Base-by-base conservation (phyloP, 2,888 invertebrate genomes). In the Arrhopalites spinosus region DNA sequence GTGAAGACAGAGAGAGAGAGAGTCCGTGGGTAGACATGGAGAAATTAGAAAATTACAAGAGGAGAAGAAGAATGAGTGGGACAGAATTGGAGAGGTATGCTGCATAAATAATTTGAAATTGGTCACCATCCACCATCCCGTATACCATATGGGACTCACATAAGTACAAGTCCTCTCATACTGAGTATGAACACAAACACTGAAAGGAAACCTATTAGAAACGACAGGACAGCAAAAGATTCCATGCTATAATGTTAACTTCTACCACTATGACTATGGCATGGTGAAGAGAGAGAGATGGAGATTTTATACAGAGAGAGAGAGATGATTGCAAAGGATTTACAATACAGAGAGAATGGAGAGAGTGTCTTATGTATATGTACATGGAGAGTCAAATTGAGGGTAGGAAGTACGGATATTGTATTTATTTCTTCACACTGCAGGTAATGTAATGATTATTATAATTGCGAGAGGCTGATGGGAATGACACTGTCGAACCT, bases 71-170 rank as follows among this genome's bases (percentile, higher is more conserved):
- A 15, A 25, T 1, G 59, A 59, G 25, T 27, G 59, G 59, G 36
- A 36, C 36, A 20, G 25, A 47, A 47, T n/a, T 47, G 68, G 45
- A 29, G 68, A 47, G 27, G 47, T 17, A 25, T n/a, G 50, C 50
- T 71, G 71, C 71, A 71, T 59, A 71, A 53, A 71, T 71, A 71
- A 71, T 71, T 23, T 23, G 5, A 43, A 71, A 59, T 71, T 71
- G 70, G 71, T 71, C 59, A 71, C 71, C 59, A 71, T n/a, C n/a
- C n/a, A 15, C 27, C 47, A 36, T 36, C n/a, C n/a, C 11, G 36
- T 36, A 36, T 3, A 36, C 36, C 36, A 36, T 36, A 36, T 36
- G 36, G 36, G 36, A 36, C n/a, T n/a, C n/a, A n/a, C n/a, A n/a
- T n/a, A n/a, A n/a, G n/a, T n/a, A n/a, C n/a, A n/a, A n/a, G n/a